A percentile compares a stretch with the other conserved stretches of the same genome.
Evolutionary conservation across 2,797 vertebrate genomes (phyloP).

Genomic region (Vireo griseus): DNA sequence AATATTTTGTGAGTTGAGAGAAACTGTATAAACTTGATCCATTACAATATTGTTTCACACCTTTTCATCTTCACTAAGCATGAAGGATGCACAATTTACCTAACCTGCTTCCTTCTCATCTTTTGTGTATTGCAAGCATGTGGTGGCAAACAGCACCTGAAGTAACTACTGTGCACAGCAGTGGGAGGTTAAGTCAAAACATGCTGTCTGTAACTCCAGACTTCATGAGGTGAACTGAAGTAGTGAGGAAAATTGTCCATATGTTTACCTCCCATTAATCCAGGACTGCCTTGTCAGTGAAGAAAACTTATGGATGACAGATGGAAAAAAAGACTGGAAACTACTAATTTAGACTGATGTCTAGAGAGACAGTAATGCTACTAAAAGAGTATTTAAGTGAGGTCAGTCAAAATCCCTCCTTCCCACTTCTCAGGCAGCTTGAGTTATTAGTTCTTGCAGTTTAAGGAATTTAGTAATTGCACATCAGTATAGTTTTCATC

Average conservation of each 20-base stretch:
- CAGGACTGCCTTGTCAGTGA: neutral
- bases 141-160: neutral
- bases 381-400: neutral
- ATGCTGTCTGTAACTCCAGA: neutral
- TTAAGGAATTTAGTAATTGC: neutral
- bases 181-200: neutral
- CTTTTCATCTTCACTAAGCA: conserved; percentile 71
- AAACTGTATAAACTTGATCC: neutral
- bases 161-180: neutral
- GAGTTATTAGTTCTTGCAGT: neutral
- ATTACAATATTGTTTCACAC: conserved; percentile 17
- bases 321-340: neutral
- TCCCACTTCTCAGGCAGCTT: neutral
- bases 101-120: neutral
- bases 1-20: neutral
- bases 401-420: neutral
- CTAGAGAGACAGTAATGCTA: neutral
- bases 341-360: neutral
- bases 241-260: neutral
- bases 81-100: neutral
- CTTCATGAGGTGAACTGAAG: neutral
- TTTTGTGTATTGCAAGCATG: neutral
- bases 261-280: neutral
- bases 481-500: neutral
- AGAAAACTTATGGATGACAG: neutral